phyloP scores from a whole-genome alignment of 2,797 vertebrate genomes.

The Sylvia borin region DNA sequence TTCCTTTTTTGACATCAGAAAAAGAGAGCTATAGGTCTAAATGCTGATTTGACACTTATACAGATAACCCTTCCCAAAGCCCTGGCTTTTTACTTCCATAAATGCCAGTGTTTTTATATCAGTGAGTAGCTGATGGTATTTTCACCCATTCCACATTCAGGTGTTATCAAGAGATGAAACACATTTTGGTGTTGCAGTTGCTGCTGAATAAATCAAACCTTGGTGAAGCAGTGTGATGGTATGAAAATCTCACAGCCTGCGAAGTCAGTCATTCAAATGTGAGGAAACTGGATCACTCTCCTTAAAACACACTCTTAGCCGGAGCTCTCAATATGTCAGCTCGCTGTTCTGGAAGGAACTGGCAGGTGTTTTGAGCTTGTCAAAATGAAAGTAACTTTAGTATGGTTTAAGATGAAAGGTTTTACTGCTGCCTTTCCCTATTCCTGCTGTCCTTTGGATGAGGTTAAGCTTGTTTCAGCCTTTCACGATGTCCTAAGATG shows the following conservation, averaged over 20 bases:
- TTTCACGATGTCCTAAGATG: neutral
- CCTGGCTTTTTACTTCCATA: slow-evolving; percentile 17
- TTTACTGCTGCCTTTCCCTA: neutral
- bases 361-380: slow-evolving; percentile 18
- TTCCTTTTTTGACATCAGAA: neutral
- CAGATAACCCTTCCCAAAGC: neutral
- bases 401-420: neutral
- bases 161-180: slow-evolving; percentile 48
- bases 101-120: slow-evolving; percentile 24
- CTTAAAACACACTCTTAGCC: neutral
- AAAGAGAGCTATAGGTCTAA: neutral
- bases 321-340: slow-evolving; percentile 52
- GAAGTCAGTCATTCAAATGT: slow-evolving; percentile 6
- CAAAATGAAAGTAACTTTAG: neutral
- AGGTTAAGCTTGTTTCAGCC: neutral
- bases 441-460: neutral
- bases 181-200: slow-evolving; percentile 18
- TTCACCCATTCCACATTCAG: slow-evolving; percentile 30
- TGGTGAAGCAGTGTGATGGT: neutral
- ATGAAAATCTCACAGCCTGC: slow-evolving; percentile 22
- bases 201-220: slow-evolving; percentile 54
- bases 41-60: neutral
- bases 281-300: slow-evolving; percentile 32
- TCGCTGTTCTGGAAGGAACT: neutral
- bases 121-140: slow-evolving; percentile 28